Base-by-base conservation (phyloP, 2,797 vertebrate species). In the Mico argentatus region DNA sequence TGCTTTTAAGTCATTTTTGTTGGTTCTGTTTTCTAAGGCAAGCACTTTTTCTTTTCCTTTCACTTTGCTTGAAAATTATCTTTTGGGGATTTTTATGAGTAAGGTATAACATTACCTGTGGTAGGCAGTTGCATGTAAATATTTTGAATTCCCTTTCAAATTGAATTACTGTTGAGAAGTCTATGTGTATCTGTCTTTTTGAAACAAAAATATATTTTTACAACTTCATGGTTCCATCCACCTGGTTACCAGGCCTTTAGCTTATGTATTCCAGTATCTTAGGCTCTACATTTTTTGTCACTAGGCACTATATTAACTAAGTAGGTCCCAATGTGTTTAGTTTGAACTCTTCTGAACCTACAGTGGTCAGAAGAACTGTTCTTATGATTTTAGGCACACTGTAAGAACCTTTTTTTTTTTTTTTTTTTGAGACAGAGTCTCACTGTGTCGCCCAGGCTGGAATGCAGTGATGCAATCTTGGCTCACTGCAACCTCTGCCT, bases 1-100 rank as follows among this genome's bases (percentile, higher is more conserved):
- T 94, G 73, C 75, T 97, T 96, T 96, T 80, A 88, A 94, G 75
- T 93, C 33, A 4, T 73, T 14, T 52, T 80, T 80, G 64, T 67
- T 67, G 19, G 33, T 67, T 67, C 48, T 96, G 57, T 59, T 82
- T 93, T 22, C 39, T 77, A 36, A 70, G 5, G 27, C 55, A 83
- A 70, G 27, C 70, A 9, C 2, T 12, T 46, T 81, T 9, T n/a
- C 76, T 3, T 50, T 75, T 80, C 30, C 22, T 44, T 61, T 82
- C 44, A 50, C 64, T 70, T 94, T 64, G 8, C 79, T 91, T 88
- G 30, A 84, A 84, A 87, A 48, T 87, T 88, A 52, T 79, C 10
- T 50, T 82, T 86, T n/a, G 44, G 17, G 24, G 46, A 75, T 36
- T 94, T 92, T 36, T 2, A 24, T 64, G 39, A 57, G 30, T 75